Evolutionary conservation across 2,888 invertebrate genomes (phyloP), one percentile per base, ranked within the genome.

Genomic region (Pterostichus niger): DNA sequence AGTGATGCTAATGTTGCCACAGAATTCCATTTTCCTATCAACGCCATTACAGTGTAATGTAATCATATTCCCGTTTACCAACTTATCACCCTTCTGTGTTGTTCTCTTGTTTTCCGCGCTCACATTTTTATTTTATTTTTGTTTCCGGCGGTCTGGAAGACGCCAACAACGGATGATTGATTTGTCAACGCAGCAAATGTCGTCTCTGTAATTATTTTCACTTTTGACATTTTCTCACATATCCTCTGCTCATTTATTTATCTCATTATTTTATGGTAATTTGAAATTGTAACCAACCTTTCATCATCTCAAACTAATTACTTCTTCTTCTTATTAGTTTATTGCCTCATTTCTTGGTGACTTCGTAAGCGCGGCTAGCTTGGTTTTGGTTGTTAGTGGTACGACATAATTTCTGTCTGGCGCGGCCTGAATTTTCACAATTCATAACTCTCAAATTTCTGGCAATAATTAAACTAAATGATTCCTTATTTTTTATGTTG

Each of bases 21-120:
- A 75, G 52, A 75, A 75, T 75, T 75, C 75, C 75, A 75, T 75
- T 75, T 75, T 75, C 52, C 75, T 75, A 75, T 75, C 75, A 75
- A 75, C 75, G 75, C 75, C 75, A 75, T 75, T 52, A 75, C 75
- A 75, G n/a, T 17, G 75, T 75, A 75, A 75, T 75, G 75, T 75
- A 75, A 75, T 75, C 52, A 75, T 52, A 75, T 75, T 49, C 52
- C 49, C 49, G 75, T 75, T 75, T 75, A 52, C 75, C 33, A 75
- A 75, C 75, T 75, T 75, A 75, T 75, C 75, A 52, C 52, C 75
- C 52, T 73, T 75, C 52, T 75, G 49, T 75, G 75, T 75, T 49
- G 75, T 75, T 75, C 75, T 75, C 75, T 75, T 75, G 75, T 75
- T 75, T 75, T 75, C 49, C 75, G 75, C 52, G 71, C 44, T 71